phyloP scores from a whole-genome alignment of 1,140 invertebrate genomes.

The Bombus confusus region DNA sequence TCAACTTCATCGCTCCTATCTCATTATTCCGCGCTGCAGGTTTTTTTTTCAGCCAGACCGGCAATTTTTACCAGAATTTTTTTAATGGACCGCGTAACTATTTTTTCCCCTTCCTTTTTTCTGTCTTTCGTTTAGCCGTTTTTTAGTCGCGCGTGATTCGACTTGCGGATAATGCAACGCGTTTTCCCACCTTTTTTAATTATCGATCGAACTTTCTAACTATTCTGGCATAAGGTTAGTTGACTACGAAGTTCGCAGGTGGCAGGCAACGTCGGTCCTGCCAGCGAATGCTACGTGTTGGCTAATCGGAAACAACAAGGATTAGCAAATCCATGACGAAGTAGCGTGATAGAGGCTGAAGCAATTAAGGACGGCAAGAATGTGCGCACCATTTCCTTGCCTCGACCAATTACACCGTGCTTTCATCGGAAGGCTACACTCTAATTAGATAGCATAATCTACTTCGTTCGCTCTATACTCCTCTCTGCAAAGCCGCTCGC shows the following conservation, averaged over 20 bases:
- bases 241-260: constrained; percentile 30
- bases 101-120: background rate
- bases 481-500: constrained; percentile 6
- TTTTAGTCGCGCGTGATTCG: background rate
- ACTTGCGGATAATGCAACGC: background rate
- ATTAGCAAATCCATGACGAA: constrained; percentile 34
- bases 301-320: constrained; percentile 38
- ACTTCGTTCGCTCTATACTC: constrained; percentile 11
- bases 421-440: constrained; percentile 60
- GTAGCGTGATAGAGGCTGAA: constrained; percentile 41
- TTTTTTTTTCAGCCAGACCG: background rate
- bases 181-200: background rate
- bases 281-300: background rate
- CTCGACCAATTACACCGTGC: constrained; percentile 52
- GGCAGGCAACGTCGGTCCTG: constrained; percentile 17
- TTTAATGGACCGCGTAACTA: background rate
- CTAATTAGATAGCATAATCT: constrained; percentile 51
- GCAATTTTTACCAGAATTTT: background rate
- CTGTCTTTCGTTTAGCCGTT: background rate
- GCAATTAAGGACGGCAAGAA: constrained; percentile 53
- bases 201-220: constrained; percentile 12
- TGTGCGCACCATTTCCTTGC: constrained; percentile 49
- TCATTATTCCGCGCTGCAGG: background rate
- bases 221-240: constrained; percentile 1
- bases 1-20: constrained; percentile 1